Conservation (phyloP, 1,140 invertebrate species). For the Aricia agestis region DNA sequence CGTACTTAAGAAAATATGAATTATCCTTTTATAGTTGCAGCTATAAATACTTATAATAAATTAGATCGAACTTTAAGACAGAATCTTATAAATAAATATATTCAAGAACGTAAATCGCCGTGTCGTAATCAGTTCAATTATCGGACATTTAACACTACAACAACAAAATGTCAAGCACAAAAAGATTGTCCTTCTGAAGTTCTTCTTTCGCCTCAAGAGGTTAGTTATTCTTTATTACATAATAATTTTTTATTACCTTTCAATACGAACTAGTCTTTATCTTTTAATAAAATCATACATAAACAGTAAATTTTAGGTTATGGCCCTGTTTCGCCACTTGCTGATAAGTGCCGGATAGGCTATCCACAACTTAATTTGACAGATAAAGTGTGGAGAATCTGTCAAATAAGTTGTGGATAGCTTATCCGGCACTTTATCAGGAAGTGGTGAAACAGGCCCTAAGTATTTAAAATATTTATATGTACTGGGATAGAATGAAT, state of each 20-base stretch:
- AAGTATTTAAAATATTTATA: too few species aligned
- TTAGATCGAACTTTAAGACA: constrained; percentile 40
- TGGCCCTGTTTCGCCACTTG: too few species aligned
- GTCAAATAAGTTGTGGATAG: too few species aligned
- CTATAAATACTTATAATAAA: constrained; percentile 49
- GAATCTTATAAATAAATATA: constrained; percentile 37
- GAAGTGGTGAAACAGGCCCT: too few species aligned
- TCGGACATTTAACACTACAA: constrained; percentile 40
- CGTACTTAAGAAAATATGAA: constrained; percentile 51
- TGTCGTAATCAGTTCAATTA: constrained; percentile 6
- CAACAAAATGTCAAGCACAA: constrained; percentile 32
- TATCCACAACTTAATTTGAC: too few species aligned
- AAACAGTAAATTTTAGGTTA: too few species aligned
- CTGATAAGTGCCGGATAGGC: too few species aligned
- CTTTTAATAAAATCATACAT: too few species aligned
- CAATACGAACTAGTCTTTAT: too few species aligned
- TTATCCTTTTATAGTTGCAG: constrained; percentile 49
- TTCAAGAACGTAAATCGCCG: constrained; percentile 27
- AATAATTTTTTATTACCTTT: neutral
- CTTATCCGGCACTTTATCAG: too few species aligned
- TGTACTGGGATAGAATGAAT: too few species aligned
- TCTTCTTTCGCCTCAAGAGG: constrained; percentile 58
- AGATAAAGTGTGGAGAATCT: too few species aligned
- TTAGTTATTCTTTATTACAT: constrained; percentile 34
- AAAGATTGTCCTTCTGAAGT: constrained; percentile 48